Evolutionary conservation across 1,140 invertebrate species (phyloP).

Genomic region (Andrena cerasifolii): DNA sequence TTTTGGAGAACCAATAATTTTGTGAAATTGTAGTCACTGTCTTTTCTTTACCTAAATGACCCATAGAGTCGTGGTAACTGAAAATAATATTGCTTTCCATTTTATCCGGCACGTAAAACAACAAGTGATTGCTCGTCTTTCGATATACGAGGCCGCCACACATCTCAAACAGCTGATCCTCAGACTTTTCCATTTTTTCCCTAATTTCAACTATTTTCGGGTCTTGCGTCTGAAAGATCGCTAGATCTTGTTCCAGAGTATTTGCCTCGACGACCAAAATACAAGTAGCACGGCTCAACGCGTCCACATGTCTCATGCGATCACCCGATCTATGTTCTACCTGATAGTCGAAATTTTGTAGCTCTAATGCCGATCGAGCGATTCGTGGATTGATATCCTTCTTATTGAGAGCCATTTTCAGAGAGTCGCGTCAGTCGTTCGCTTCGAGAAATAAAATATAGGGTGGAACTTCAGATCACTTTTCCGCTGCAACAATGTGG

Average conservation of each 20-base stretch:
- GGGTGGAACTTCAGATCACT: slow-evolving; percentile 27
- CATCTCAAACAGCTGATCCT: not conserved
- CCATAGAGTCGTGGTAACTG: not conserved
- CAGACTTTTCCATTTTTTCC: not conserved
- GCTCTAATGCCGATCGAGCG: slow-evolving; percentile 26
- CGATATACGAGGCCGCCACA: not conserved
- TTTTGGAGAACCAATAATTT: slow-evolving; percentile 12
- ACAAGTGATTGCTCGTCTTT: not conserved
- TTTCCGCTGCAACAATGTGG: slow-evolving; percentile 53
- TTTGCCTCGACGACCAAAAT: not conserved
- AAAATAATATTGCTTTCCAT: slow-evolving; percentile 6
- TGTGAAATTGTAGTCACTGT: not conserved
- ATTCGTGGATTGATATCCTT: slow-evolving; percentile 52
- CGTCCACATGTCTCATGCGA: not conserved
- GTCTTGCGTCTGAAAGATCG: not conserved
- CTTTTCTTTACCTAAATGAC: not conserved
- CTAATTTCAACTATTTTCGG: not conserved
- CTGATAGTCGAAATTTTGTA: not conserved
- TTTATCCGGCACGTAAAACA: slow-evolving; percentile 4
- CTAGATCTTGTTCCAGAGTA: not conserved
- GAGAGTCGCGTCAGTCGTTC: slow-evolving; percentile 59
- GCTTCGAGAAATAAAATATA: slow-evolving; percentile 32
- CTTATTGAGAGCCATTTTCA: slow-evolving; percentile 34
- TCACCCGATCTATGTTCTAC: not conserved
- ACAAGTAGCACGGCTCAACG: not conserved